phyloP scores from a whole-genome alignment of 2,888 invertebrate species.

The Eumacrocentrus americanus region DNA sequence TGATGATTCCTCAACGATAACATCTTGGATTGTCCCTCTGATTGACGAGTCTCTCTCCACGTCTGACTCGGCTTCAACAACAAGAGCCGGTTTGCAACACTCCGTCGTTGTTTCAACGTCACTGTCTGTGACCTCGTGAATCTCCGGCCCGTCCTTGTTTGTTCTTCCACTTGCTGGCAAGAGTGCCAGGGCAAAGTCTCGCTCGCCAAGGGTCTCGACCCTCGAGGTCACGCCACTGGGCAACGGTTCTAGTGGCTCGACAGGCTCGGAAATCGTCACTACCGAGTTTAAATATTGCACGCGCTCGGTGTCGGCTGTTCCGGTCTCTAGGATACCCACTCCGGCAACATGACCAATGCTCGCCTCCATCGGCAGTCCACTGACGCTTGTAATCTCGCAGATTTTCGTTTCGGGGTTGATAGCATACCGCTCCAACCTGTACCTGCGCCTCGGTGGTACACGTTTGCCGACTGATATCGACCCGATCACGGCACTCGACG shows the following conservation, averaged over 20 bases:
- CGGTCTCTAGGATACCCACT: constrained; percentile 52
- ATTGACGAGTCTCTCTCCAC: constrained; percentile 66
- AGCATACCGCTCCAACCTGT: constrained; percentile 45
- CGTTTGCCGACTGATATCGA: constrained; percentile 28
- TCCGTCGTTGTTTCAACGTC: constrained; percentile 46
- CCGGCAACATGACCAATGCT: constrained; percentile 50
- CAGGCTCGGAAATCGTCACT: constrained; percentile 45
- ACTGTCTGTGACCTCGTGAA: constrained; percentile 53
- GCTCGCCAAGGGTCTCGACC: constrained; percentile 39
- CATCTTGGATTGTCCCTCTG: constrained; percentile 46
- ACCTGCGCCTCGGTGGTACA: constrained; percentile 33
- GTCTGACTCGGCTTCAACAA: constrained; percentile 72
- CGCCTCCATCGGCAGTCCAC: constrained; percentile 47
- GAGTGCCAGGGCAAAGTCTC: constrained; percentile 35
- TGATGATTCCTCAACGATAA: constrained; percentile 49
- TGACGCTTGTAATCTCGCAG: constrained; percentile 51
- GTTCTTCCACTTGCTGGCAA: constrained; percentile 28
- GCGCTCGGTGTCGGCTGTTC: constrained; percentile 26
- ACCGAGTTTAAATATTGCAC: constrained; percentile 1
- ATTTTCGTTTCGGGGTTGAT: constrained; percentile 41
- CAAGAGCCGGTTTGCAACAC: constrained; percentile 57
- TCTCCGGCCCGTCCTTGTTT: constrained; percentile 46
- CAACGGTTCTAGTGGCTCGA: constrained; percentile 46
- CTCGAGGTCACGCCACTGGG: constrained; percentile 38
- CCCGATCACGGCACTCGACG: constrained; percentile 20